A percentile compares a stretch with the other conserved stretches of the same genome.
Conservation (phyloP, 2,888 invertebrate species). For the Acleris emargana region DNA sequence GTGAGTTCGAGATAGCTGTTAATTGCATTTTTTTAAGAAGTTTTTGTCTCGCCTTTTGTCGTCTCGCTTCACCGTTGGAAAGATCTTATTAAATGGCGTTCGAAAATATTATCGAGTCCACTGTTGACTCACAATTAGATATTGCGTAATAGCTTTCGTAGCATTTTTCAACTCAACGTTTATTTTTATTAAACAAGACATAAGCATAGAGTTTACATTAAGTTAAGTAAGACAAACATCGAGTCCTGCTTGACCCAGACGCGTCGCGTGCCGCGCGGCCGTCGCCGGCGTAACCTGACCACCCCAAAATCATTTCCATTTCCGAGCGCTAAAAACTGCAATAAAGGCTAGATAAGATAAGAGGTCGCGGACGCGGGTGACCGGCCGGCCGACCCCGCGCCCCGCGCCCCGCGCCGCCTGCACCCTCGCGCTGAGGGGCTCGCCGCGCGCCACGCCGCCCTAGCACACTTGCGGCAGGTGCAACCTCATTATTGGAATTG, state of each 20-base stretch:
- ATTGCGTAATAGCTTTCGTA: too few species aligned
- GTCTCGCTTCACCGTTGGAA: too few species aligned
- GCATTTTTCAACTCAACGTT: too few species aligned
- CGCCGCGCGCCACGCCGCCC: background rate
- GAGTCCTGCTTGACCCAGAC: background rate
- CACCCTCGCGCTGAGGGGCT: background rate
- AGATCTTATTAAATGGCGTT: too few species aligned
- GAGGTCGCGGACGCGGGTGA: constrained; percentile 15
- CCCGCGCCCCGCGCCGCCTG: constrained; percentile 25
- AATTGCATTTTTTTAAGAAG: too few species aligned
- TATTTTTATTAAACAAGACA: too few species aligned
- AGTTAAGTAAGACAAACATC: too few species aligned
- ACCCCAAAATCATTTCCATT: constrained; percentile 14
- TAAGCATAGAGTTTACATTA: too few species aligned
- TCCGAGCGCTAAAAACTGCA: constrained; percentile 16
- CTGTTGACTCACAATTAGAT: too few species aligned
- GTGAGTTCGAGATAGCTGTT: too few species aligned
- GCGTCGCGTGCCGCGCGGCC: constrained; percentile 5
- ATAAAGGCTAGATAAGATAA: constrained; percentile 41
- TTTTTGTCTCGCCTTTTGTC: too few species aligned
- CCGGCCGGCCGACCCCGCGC: constrained; percentile 35
- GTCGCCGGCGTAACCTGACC: background rate
- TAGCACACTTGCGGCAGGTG: background rate
- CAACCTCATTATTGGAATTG: constrained; percentile 12
- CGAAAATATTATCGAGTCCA: too few species aligned